Conservation (phyloP, 2,113 vertebrate species). For the Spheniscus mendiculus region DNA sequence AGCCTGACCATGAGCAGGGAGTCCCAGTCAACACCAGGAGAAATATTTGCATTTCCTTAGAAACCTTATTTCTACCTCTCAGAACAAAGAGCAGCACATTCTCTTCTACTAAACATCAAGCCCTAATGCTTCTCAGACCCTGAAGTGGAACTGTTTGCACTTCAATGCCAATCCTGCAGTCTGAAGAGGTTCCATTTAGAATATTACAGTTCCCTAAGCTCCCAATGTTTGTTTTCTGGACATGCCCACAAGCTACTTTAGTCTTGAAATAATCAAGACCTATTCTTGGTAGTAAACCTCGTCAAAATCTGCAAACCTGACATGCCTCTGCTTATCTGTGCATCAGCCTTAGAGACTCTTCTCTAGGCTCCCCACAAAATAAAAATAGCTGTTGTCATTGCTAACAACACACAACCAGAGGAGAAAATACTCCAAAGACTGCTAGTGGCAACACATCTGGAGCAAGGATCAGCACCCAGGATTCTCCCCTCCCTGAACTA, state of each 20-base stretch:
- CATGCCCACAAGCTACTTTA: not conserved
- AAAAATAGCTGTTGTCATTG: not conserved
- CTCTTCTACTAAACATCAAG: not conserved
- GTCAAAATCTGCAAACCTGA: not conserved
- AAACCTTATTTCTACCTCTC: not conserved
- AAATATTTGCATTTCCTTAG: not conserved
- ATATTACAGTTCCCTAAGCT: not conserved
- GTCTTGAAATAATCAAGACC: not conserved
- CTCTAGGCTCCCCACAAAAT: not conserved
- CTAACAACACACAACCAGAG: not conserved
- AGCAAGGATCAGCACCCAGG: not conserved
- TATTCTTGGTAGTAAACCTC: not conserved
- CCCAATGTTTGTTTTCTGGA: not conserved
- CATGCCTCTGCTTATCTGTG: not conserved
- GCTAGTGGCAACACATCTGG: not conserved
- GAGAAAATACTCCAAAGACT: not conserved
- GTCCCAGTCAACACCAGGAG: not conserved
- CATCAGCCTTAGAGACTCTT: not conserved
- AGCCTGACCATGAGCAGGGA: not conserved
- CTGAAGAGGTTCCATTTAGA: not conserved
- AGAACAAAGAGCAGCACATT: not conserved
- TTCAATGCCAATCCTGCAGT: not conserved
- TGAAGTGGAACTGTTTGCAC: not conserved
- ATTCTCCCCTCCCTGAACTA: not conserved
- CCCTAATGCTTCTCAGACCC: not conserved